Percentiles rank a stretch among this genome's conserved stretches.
Evolutionary conservation across 2,113 vertebrate genomes (phyloP).

Genomic region (Campylorhamphus procurvoides): DNA sequence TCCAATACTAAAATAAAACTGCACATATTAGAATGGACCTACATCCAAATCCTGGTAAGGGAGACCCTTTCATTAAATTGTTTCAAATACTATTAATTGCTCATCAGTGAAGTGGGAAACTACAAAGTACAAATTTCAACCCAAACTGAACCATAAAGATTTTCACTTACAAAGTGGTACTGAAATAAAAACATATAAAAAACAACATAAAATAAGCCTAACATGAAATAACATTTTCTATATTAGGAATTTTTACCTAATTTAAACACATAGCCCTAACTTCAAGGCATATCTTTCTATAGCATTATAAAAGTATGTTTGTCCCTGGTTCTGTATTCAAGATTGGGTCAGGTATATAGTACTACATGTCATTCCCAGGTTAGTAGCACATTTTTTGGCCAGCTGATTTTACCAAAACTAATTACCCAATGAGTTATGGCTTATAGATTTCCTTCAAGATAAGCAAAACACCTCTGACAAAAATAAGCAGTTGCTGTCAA

Average conservation of each 20-base stretch:
- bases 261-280: neutral
- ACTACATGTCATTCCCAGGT: neutral
- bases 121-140: neutral
- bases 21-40: rapidly evolving
- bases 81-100: neutral
- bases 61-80: neutral
- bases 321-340: neutral
- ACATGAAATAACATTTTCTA: neutral
- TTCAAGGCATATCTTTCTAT: neutral
- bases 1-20: neutral
- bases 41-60: neutral
- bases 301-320: neutral
- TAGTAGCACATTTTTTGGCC: neutral
- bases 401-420: neutral
- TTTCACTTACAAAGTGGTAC: neutral
- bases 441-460: neutral
- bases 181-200: neutral
- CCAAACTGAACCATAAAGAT: neutral
- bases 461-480: neutral
- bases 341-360: too few species aligned
- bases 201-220: neutral
- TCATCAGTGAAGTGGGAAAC: neutral
- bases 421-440: neutral
- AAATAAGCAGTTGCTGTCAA: neutral
- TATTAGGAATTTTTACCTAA: neutral